Conservation (phyloP, 2,113 vertebrate genomes). For the Nannospalax galili region DNA sequence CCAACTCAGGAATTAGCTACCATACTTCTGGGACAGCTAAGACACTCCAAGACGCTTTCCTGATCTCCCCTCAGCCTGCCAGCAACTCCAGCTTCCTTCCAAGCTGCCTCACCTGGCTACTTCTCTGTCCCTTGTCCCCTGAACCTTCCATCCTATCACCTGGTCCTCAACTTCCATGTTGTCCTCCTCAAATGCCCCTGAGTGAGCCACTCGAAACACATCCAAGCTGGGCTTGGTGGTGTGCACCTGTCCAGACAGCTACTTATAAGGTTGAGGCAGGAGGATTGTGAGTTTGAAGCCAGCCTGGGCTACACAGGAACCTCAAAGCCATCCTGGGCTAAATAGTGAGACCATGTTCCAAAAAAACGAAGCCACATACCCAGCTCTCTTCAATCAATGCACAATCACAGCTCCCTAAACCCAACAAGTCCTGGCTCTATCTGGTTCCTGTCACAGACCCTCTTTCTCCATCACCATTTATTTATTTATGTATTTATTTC, state of each 20-base stretch:
- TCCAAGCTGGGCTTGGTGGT: background rate
- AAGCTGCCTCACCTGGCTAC: background rate
- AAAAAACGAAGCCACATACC: background rate
- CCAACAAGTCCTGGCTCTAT: too few relatives aligned
- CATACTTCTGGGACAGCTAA: background rate
- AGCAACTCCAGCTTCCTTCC: too few relatives aligned
- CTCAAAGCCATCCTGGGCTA: background rate
- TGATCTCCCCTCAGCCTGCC: background rate
- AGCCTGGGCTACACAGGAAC: background rate
- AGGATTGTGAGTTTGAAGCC: background rate
- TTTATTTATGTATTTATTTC: background rate
- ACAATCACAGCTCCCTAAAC: background rate
- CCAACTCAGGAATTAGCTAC: background rate
- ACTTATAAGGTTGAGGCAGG: too few relatives aligned
- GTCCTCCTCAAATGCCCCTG: background rate
- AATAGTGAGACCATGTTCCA: background rate
- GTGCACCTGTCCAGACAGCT: background rate
- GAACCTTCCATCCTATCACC: too few relatives aligned
- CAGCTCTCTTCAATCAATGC: background rate
- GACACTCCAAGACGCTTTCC: background rate
- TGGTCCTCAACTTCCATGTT: fast-evolving
- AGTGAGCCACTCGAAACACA: background rate
- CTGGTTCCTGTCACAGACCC: too few relatives aligned
- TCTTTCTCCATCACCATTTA: background rate
- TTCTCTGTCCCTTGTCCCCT: fast-evolving